Base-by-base conservation (phyloP, 2,888 invertebrate species). In the Leptinotarsa juncta region DNA sequence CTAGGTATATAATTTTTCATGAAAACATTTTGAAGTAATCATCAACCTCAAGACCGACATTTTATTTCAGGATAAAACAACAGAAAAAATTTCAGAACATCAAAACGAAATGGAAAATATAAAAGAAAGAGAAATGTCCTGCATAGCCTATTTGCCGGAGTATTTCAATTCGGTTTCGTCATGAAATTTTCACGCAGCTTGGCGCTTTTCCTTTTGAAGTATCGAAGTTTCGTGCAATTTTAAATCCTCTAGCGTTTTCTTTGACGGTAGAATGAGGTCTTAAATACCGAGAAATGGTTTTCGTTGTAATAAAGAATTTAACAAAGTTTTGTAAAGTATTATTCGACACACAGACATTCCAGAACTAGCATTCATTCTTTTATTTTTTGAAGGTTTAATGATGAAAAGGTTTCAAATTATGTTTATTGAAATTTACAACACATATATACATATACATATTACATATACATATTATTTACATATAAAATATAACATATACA, bases 211-310 rank as follows among this genome's bases (percentile, higher is more conserved):
- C 72, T 68, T 42, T 72, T 68, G 72, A 68, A 68, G 60, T 68
- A 53, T 68, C 65, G 53, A 50, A 68, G 67, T 72, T 72, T 62
- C 50, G 23, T 68, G 68, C 50, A 60, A 67, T 67, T 72, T 60
- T 57, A 60, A 65, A 72, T 51, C 55, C 62, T 68, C 7, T 23
- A 60, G 51, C 50, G 16, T 26, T 69, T 57, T 18, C 76, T 78
- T 78, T 76, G 76, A 76, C 62, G 72, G 57, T 60, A 20, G 42
- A 72, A 72, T 74, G 67, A 74, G 65, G 71, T 74, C 73, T 74
- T 69, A 74, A 77, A 73, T 73, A 66, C 70, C 73, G 53, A 67
- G 72, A 70, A 76, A 75, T 73, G 70, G 71, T 74, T 75, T 73
- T 65, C 71, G 66, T 75, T 69, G 51, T 49, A 49, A 67, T 68